A percentile compares a stretch with the other conserved stretches of the same genome.
These are phyloP conservation scores for Drosophila prosaltans DNA, from an alignment of 1,140 invertebrate species.

Conservation along the genomic window DNA sequence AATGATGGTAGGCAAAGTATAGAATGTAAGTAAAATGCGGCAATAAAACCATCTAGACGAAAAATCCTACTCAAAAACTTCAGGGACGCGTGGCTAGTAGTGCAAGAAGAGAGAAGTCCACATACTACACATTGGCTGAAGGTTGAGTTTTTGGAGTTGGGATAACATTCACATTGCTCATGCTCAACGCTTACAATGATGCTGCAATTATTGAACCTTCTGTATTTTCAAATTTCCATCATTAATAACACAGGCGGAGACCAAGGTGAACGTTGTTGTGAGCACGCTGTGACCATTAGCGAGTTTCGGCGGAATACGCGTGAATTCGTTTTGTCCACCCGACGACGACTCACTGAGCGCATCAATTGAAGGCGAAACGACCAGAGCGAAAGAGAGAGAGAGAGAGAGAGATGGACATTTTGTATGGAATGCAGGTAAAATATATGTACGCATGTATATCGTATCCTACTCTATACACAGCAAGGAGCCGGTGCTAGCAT, in stretches of 20 bases:
- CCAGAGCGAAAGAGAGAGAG: constrained; percentile 15
- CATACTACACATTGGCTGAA: constrained; percentile 33
- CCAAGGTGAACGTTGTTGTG: constrained; percentile 63
- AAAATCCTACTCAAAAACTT: constrained; percentile 49
- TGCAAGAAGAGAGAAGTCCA: constrained; percentile 49
- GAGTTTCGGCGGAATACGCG: constrained; percentile 81
- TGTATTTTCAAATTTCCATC: constrained; percentile 83
- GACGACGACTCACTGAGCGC: constrained; percentile 75
- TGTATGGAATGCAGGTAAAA: constrained; percentile 74
- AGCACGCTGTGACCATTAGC: constrained; percentile 79
- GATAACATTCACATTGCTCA: constrained; percentile 1
- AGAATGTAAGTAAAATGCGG: constrained; percentile 32
- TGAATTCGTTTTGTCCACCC: constrained; percentile 75
- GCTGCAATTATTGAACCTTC: constrained; percentile 83
- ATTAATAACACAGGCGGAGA: constrained; percentile 83
- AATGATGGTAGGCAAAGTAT: constrained; percentile 20
- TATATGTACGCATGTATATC: constrained; percentile 6
- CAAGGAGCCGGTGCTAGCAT: constrained; percentile 74
- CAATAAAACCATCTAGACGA: constrained; percentile 61
- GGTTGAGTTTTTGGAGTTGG: constrained; percentile 26
- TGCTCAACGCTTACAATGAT: constrained; percentile 71
- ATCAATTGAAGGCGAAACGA: constrained; percentile 68
- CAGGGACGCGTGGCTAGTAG: constrained; percentile 62
- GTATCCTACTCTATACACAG: constrained; percentile 48
- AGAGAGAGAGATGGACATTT: constrained; percentile 41